phyloP scores from a whole-genome alignment of 2,113 vertebrate species.

The Urocitellus parryii region DNA sequence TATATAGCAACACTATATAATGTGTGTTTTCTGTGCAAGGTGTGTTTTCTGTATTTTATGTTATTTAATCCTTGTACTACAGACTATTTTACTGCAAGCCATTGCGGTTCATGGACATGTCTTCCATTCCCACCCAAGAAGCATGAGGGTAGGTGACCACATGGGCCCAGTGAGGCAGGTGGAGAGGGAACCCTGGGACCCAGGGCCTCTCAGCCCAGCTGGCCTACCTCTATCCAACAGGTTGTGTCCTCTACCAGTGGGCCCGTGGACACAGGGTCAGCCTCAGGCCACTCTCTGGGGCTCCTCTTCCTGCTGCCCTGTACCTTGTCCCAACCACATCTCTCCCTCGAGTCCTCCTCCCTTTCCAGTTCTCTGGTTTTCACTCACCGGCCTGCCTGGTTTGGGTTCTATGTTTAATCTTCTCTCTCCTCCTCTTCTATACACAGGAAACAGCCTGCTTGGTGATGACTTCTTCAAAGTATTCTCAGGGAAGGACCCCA shows the following conservation, averaged over 20 bases:
- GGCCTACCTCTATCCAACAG: not conserved
- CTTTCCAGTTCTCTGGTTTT: slow-evolving; percentile 44
- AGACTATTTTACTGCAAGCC: not conserved
- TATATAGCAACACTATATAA: not conserved
- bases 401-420: not conserved
- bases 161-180: not conserved
- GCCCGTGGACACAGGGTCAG: not conserved
- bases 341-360: not conserved
- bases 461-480: not conserved
- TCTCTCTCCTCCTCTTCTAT: not conserved
- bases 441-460: not conserved
- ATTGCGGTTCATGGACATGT: not conserved
- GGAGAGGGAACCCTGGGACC: no score
- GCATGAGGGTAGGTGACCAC: not conserved
- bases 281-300: not conserved
- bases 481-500: not conserved
- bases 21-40: not conserved
- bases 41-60: not conserved
- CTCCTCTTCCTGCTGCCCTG: not conserved
- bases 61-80: not conserved
- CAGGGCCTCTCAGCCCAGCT: not conserved
- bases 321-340: not conserved
- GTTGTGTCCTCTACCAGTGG: not conserved
- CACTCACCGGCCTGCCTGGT: not conserved
- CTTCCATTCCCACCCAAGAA: not conserved